Evolutionary conservation across 2,888 invertebrate genomes (phyloP), one percentile per base, ranked within the genome.

Genomic region (Dynastes hyllus): DNA sequence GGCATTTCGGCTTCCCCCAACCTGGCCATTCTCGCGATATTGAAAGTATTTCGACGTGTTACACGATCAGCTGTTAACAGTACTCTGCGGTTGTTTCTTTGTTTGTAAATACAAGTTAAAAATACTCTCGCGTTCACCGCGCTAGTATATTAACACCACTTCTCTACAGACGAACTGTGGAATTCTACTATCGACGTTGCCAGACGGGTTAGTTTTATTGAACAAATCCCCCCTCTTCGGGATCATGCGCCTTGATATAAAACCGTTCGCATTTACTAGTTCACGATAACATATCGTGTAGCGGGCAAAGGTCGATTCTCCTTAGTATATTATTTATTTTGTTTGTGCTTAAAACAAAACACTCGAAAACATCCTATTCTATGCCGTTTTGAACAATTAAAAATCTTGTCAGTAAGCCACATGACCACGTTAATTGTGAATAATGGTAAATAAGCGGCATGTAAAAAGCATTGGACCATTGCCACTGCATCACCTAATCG

Each of bases 21-120:
- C n/a, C n/a, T n/a, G n/a, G n/a, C n/a, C 88, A 88, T 86, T 76
- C 81, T 79, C 11, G 63, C 63, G 13, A 63, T 32, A 5, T 63
- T 37, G 2, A 37, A 63, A 32, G 63, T 63, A 32, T 37, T 27
- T 63, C 8, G 29, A 29, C 13, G 37, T 37, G 63, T 32, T 29
- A 9, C 50, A 22, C 69, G 51, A 69, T 69, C 69, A 69, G 69
- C 69, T 69, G 69, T 63, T 63, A 13, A 13, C 13, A 63, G 13
- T 55, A 32, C 11, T 32, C 29, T 32, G 32, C 29, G 29, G 32
- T 32, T 63, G 8, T 16, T 69, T 29, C 27, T 69, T 69, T 69
- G 51, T 51, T 51, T 69, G 51, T 69, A 51, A 69, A 69, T 69
- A 69, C 69, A 51, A 51, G 51, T 50, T 69, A 69, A 69, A 69